Conservation (phyloP, 2,113 vertebrate species). For the Phodopus roborovskii region DNA sequence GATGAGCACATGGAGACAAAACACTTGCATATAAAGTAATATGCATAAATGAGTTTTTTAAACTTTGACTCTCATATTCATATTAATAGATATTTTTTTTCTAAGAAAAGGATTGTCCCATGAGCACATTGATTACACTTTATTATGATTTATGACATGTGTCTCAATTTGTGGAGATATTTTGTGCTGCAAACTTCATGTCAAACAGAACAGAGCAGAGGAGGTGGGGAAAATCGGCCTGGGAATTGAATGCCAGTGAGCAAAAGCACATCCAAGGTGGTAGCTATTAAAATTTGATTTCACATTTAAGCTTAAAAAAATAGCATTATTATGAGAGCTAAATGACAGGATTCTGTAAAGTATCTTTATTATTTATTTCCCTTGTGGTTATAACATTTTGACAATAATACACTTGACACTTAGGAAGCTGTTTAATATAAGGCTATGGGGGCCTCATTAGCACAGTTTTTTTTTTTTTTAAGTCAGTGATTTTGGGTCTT, state of each 20-base stretch:
- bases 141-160: neutral
- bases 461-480: slow-evolving; percentile 76
- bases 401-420: slow-evolving; percentile 61
- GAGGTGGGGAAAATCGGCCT: neutral
- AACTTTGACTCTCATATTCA: neutral
- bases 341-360: slow-evolving; percentile 77
- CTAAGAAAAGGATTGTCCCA: neutral
- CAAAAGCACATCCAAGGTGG: slow-evolving; percentile 29
- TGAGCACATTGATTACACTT: neutral
- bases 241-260: neutral
- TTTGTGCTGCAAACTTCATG: neutral
- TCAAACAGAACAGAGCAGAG: neutral
- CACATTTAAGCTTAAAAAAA: slow-evolving; percentile 63
- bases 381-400: slow-evolving; percentile 69
- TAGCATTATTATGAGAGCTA: slow-evolving; percentile 78
- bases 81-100: neutral
- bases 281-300: slow-evolving; percentile 46
- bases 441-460: slow-evolving; percentile 85
- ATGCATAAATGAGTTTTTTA: too few relatives aligned
- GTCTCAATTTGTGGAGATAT: slow-evolving; percentile 19
- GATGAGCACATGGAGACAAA: neutral
- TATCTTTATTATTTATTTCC: slow-evolving; percentile 80
- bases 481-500: slow-evolving; percentile 81
- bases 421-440: slow-evolving; percentile 80
- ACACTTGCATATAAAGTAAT: neutral